Conservation (phyloP, 2,113 vertebrate genomes). For the Verasper variegatus region DNA sequence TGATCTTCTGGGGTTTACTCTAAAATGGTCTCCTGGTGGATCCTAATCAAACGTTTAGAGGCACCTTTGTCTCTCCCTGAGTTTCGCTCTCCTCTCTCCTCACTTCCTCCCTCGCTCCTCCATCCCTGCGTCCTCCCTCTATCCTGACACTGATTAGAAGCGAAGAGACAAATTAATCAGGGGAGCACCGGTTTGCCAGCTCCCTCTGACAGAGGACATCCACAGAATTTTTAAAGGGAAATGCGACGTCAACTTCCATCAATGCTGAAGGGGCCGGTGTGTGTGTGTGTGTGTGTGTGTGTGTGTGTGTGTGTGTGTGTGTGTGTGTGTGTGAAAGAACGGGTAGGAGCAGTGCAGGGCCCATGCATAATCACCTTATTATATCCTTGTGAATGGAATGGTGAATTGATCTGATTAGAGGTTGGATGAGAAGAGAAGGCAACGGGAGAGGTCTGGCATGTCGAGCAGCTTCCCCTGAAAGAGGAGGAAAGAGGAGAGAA, state of each 20-base stretch:
- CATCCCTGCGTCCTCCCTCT: constrained; percentile 42
- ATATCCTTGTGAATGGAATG: constrained; percentile 76
- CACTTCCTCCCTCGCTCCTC: not conserved
- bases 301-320: constrained; percentile 8
- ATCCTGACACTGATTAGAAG: constrained; percentile 81
- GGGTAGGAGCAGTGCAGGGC: constrained; percentile 37
- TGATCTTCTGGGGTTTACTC: constrained; percentile 33
- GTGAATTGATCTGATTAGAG: constrained; percentile 79
- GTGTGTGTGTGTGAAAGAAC: constrained; percentile 14
- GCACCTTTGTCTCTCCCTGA: constrained; percentile 13
- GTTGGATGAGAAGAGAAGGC: constrained; percentile 57
- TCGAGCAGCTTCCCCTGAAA: constrained; percentile 38
- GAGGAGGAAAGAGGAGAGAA: constrained; percentile 6
- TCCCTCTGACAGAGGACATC: constrained; percentile 73
- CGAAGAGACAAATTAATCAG: constrained; percentile 81
- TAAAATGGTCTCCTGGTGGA: constrained; percentile 43
- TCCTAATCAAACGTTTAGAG: constrained; percentile 58
- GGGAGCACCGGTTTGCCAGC: constrained; percentile 69
- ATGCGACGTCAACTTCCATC: constrained; percentile 76
- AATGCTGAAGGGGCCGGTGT: constrained; percentile 44
- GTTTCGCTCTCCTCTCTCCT: constrained; percentile 28
- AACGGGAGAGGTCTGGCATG: constrained; percentile 48
- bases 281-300: constrained; percentile 19
- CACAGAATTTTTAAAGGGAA: constrained; percentile 78
- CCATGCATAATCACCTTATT: constrained; percentile 82